Conservation (phyloP, 1,140 invertebrate genomes). For the Phocides pigmalion region DNA sequence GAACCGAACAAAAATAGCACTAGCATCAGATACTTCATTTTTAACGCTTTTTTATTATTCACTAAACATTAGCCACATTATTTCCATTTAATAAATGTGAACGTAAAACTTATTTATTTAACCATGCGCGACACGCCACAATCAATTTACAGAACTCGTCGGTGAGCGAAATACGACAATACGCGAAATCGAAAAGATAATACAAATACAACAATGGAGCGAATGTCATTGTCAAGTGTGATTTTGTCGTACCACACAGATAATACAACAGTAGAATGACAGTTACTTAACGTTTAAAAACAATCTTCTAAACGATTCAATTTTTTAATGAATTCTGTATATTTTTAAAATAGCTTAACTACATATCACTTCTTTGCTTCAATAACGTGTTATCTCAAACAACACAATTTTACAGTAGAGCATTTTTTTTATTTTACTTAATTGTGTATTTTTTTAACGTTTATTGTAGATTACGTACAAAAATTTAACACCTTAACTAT, state of each 20-base stretch:
- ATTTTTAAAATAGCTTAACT: no score
- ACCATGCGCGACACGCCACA: not conserved
- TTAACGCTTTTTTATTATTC: conserved; percentile 33
- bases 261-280: no score
- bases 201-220: not conserved
- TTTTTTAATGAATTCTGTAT: no score
- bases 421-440: no score
- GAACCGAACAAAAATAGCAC: conserved; percentile 58
- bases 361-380: no score
- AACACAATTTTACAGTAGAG: no score
- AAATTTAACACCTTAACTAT: no score
- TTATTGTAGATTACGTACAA: no score
- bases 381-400: no score
- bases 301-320: not conserved
- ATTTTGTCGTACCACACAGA: no score
- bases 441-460: no score
- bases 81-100: conserved; percentile 15
- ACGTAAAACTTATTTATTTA: not conserved
- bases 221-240: not conserved
- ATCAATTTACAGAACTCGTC: not conserved
- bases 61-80: conserved; percentile 44
- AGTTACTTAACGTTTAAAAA: not conserved
- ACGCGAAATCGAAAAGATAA: not conserved
- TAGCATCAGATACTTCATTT: conserved; percentile 61
- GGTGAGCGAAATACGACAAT: not conserved